Conservation (phyloP, 64 coral and sea anemone species). For the Exaiptasia diaphana region DNA sequence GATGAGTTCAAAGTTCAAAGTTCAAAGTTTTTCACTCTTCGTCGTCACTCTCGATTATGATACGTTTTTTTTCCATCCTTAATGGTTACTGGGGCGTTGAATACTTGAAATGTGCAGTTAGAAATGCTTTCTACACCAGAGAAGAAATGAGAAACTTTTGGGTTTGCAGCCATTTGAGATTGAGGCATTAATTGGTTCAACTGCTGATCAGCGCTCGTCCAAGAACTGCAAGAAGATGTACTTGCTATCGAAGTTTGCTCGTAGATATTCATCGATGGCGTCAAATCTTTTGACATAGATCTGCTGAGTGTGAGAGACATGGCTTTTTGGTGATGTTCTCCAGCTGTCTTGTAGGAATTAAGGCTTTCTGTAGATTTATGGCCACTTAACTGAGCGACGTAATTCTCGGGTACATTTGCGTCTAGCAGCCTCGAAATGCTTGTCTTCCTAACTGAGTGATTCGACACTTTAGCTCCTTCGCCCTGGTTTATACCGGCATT, state of each 20-base stretch:
- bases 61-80: not conserved
- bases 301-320: not conserved
- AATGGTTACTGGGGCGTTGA: constrained; percentile 1
- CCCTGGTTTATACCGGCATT: constrained; percentile 10
- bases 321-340: not conserved
- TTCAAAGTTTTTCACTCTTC: not conserved
- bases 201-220: not conserved
- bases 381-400: constrained; percentile 34
- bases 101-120: not conserved
- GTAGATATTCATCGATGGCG: not conserved
- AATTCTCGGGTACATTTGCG: constrained; percentile 30
- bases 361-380: constrained; percentile 5
- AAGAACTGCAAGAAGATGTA: constrained; percentile 1
- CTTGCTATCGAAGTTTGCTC: not conserved
- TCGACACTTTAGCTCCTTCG: constrained; percentile 3
- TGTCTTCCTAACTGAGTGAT: constrained; percentile 50
- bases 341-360: constrained; percentile 6
- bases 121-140: not conserved
- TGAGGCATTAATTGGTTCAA: not conserved
- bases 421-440: constrained; percentile 44
- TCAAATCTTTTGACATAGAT: not conserved
- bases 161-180: not conserved
- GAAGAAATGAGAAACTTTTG: constrained; percentile 11
- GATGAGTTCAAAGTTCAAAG: not conserved
- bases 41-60: constrained; percentile 2